Percentiles rank a stretch among this genome's conserved stretches.
These are phyloP conservation scores for Heptranchias perlo DNA, from an alignment of 2,113 vertebrate species.

Conservation along the genomic window DNA sequence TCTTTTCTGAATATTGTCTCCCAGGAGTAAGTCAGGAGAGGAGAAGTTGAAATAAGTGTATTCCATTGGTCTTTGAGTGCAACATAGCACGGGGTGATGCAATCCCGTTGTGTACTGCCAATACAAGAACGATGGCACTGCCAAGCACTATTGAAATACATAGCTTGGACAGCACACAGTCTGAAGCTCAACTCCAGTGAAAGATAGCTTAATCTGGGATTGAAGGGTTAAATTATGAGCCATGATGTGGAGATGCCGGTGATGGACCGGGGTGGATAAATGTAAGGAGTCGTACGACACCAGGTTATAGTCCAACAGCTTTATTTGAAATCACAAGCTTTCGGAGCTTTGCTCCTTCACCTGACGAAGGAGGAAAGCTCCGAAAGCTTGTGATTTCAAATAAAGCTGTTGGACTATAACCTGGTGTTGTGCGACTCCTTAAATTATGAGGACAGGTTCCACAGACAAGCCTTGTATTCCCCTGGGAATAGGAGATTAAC, in stretches of 20 bases:
- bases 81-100: neutral
- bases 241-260: no score
- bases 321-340: no score
- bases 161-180: neutral
- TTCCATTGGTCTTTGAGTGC: neutral
- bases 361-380: no score
- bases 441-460: neutral
- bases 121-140: neutral
- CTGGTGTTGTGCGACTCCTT: no score
- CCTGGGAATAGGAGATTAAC: neutral
- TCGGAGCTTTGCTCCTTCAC: no score
- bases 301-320: no score
- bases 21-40: neutral
- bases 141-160: neutral
- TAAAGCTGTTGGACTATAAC: no score
- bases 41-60: neutral
- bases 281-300: no score
- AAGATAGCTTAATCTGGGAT: neutral
- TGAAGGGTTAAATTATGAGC: neutral
- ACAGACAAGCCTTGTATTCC: neutral
- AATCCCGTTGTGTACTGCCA: neutral
- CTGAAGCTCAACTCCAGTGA: neutral
- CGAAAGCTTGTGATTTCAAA: no score
- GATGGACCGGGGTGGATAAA: no score
- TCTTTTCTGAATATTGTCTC: neutral